phyloP scores from a whole-genome alignment of 2,113 vertebrate species.

The Clarias magur region DNA sequence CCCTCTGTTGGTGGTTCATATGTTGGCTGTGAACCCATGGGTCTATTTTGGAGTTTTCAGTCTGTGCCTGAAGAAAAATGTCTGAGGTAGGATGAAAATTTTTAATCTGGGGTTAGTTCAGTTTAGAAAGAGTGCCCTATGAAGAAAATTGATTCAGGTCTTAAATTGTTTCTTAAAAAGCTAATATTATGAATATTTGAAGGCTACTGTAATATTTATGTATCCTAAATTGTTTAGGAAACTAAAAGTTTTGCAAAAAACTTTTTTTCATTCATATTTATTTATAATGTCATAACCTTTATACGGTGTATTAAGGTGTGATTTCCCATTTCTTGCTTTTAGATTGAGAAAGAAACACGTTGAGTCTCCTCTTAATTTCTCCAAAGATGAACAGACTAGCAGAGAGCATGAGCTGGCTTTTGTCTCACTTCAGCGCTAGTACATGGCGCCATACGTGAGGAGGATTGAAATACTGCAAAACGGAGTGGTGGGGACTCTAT shows the following conservation, averaged over 20 bases:
- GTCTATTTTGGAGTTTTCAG: slow-evolving; percentile 70
- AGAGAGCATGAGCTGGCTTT: slow-evolving; percentile 53
- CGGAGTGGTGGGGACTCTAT: slow-evolving; percentile 66
- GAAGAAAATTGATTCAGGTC: not conserved
- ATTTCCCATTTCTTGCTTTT: slow-evolving; percentile 15
- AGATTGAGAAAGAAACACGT: slow-evolving; percentile 68
- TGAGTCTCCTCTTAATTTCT: slow-evolving; percentile 40
- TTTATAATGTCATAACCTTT: not conserved
- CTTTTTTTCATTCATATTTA: not conserved
- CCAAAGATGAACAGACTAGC: not conserved
- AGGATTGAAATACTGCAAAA: slow-evolving; percentile 61
- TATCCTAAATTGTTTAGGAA: not conserved
- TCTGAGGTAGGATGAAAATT: slow-evolving; percentile 59
- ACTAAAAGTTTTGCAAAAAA: not conserved
- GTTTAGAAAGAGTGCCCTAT: not conserved
- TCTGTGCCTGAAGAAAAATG: slow-evolving; percentile 59
- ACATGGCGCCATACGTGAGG: slow-evolving; percentile 63
- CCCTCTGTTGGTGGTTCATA: slow-evolving; percentile 69
- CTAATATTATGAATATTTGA: not conserved
- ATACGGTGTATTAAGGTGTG: not conserved
- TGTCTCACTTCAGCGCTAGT: slow-evolving; percentile 64
- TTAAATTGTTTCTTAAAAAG: not conserved
- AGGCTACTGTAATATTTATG: not conserved
- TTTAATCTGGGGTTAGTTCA: not conserved
- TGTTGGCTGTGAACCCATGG: slow-evolving; percentile 72